A percentile compares a stretch with the other conserved stretches of the same genome.
phyloP scores from a whole-genome alignment of 2,113 vertebrate genomes.

The Crotalus horridus region DNA sequence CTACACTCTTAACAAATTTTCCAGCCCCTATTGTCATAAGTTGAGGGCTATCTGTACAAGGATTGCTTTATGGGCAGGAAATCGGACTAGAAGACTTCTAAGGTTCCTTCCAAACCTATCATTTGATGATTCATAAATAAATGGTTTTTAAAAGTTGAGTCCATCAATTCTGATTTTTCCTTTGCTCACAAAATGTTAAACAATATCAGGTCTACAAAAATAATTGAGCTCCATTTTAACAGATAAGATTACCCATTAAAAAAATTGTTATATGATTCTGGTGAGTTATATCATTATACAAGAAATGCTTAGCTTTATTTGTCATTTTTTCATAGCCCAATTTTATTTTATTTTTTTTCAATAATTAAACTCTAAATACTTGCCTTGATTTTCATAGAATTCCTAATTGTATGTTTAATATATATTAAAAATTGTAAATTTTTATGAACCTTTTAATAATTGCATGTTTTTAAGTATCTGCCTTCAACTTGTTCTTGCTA shows the following conservation, averaged over 20 bases:
- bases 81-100: no score
- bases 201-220: no score
- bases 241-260: background rate
- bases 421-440: background rate
- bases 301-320: background rate
- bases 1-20: no score
- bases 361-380: background rate
- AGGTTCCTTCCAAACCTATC: no score
- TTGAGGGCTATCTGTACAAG: no score
- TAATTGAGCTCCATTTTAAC: background rate
- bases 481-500: background rate
- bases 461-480: background rate
- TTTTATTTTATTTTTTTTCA: background rate
- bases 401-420: background rate
- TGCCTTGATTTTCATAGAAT: background rate
- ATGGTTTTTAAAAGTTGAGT: no score
- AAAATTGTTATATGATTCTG: background rate
- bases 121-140: no score
- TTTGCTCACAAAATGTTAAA: no score
- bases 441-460: background rate
- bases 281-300: background rate
- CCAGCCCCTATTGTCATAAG: no score
- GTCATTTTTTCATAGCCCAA: background rate
- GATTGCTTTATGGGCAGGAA: no score
- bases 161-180: no score